A percentile compares a stretch with the other conserved stretches of the same genome.
Conservation (phyloP, 35 echinoderm and acorn worm genomes). For the Heliocidaris tuberculata region DNA sequence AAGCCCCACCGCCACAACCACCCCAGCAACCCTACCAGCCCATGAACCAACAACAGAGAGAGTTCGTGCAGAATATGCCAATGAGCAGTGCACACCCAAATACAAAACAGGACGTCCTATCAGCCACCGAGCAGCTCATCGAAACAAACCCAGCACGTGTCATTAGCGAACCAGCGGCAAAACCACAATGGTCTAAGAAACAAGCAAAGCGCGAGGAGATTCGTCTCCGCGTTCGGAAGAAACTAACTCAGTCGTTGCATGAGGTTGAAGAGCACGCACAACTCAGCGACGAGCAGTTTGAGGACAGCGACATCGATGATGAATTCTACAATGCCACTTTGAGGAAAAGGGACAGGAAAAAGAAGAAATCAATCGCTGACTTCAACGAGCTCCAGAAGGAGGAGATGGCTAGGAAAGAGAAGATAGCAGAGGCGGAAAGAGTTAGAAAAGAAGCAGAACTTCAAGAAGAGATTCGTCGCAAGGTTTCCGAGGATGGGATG, state of each 20-base stretch:
- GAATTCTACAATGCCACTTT: constrained; percentile 45
- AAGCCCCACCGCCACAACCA: not conserved
- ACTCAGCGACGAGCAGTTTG: constrained; percentile 38
- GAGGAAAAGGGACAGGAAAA: constrained; percentile 45
- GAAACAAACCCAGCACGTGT: not conserved
- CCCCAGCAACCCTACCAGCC: constrained; percentile 22
- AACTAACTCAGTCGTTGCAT: not conserved
- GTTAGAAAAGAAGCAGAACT: not conserved
- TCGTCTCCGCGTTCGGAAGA: not conserved
- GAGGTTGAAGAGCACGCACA: not conserved
- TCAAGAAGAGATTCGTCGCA: constrained; percentile 1
- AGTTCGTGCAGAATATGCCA: constrained; percentile 8
- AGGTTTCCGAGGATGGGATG: not conserved
- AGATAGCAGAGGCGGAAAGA: not conserved
- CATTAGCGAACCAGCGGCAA: not conserved
- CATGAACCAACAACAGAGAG: constrained; percentile 17
- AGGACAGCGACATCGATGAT: constrained; percentile 54
- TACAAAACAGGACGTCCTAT: not conserved
- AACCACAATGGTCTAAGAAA: constrained; percentile 39
- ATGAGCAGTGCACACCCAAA: not conserved
- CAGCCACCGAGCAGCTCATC: constrained; percentile 29
- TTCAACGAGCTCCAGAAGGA: constrained; percentile 22
- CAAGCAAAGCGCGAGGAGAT: not conserved
- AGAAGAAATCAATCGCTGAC: constrained; percentile 33
- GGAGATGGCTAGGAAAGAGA: not conserved